Evolutionary conservation across 1,140 invertebrate species (phyloP).

Genomic region (Mesaphorura yosii): DNA sequence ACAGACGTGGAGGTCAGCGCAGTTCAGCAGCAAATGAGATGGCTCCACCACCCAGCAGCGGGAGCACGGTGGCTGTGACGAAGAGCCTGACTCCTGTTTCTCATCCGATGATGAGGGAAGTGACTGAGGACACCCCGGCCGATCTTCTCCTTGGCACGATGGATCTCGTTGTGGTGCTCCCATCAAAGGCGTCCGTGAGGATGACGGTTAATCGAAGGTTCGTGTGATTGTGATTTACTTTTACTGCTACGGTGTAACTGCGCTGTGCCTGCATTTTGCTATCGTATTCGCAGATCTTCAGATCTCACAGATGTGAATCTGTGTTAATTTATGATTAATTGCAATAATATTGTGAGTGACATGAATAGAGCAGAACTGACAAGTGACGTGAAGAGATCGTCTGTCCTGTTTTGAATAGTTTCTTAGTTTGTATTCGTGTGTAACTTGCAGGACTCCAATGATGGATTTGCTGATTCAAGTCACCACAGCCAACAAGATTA

Average conservation of each 20-base stretch:
- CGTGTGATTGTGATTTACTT: slow-evolving; percentile 22
- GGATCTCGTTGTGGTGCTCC: slow-evolving; percentile 57
- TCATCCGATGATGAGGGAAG: slow-evolving; percentile 32
- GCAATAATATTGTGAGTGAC: too few species aligned
- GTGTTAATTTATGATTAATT: too few species aligned
- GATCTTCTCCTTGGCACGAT: slow-evolving; percentile 64
- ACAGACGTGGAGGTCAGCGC: background rate
- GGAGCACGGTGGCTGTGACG: background rate
- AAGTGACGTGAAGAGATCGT: too few species aligned
- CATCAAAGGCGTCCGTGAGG: slow-evolving; percentile 48
- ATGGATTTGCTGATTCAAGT: slow-evolving; percentile 69
- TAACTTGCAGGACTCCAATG: slow-evolving; percentile 71
- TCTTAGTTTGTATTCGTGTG: slow-evolving; percentile 37
- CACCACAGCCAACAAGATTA: slow-evolving; percentile 57
- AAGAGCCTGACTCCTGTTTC: slow-evolving; percentile 4
- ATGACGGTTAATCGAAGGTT: slow-evolving; percentile 60
- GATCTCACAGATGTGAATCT: background rate
- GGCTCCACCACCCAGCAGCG: background rate
- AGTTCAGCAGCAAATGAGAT: background rate
- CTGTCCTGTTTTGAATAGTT: slow-evolving; percentile 4
- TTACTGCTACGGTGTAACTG: background rate
- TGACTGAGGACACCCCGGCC: slow-evolving; percentile 59
- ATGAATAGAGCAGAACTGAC: too few species aligned
- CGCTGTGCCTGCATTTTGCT: background rate
- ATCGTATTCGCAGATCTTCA: background rate